A percentile compares a stretch with the other conserved stretches of the same genome.
Conservation (phyloP, 1,140 invertebrate species). For the Oryzaephilus surinamensis region DNA sequence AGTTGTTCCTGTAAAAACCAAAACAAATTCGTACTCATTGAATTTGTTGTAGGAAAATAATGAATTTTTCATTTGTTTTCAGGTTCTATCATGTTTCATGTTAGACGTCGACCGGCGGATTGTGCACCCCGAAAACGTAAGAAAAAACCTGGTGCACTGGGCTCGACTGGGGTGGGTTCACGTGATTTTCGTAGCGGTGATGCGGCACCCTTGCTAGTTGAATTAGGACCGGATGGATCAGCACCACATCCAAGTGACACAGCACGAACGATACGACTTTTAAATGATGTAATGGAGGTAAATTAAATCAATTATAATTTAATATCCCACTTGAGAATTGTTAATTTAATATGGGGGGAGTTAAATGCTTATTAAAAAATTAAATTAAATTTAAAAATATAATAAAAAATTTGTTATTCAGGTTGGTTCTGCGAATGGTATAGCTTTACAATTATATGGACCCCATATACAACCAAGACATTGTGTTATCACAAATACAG, state of each 20-base stretch:
- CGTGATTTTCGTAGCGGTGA: slow-evolving; percentile 35
- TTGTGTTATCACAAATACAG: slow-evolving; percentile 84
- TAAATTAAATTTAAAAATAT: too few relatives aligned
- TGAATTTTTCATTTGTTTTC: slow-evolving; percentile 24
- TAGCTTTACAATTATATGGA: slow-evolving; percentile 56
- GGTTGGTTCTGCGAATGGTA: slow-evolving; percentile 56
- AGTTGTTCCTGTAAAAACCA: too few relatives aligned
- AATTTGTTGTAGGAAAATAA: neutral
- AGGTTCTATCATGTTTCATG: slow-evolving; percentile 94
- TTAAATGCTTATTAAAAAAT: too few relatives aligned
- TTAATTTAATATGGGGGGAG: too few relatives aligned
- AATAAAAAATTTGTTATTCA: slow-evolving; percentile 21
- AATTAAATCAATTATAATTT: neutral
- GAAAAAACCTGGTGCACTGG: slow-evolving; percentile 66
- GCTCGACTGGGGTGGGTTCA: slow-evolving; percentile 40
- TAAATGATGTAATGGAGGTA: slow-evolving; percentile 52
- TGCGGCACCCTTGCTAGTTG: slow-evolving; percentile 45
- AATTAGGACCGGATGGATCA: slow-evolving; percentile 49
- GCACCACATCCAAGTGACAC: slow-evolving; percentile 41
- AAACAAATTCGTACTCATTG: neutral
- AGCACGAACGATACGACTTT: slow-evolving; percentile 46
- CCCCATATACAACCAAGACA: slow-evolving; percentile 83
- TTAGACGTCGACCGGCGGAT: slow-evolving; percentile 77
- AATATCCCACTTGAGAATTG: too few relatives aligned
- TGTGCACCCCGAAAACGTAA: slow-evolving; percentile 79